Conservation (phyloP, 2,888 invertebrate species). For the Thymelicus lineola region DNA sequence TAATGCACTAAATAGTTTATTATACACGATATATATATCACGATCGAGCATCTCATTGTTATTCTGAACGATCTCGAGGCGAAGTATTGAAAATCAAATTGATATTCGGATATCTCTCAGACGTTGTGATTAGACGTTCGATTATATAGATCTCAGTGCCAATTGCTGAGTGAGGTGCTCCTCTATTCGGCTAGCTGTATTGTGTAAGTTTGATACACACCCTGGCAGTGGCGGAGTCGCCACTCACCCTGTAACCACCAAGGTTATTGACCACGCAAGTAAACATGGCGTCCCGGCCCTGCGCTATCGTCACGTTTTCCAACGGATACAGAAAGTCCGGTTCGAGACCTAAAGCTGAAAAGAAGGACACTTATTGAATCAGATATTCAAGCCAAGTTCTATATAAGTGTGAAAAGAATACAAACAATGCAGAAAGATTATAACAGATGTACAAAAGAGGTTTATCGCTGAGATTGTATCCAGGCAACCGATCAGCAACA, state of each 20-base stretch:
- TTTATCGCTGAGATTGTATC: too few species aligned
- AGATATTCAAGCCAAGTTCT: slow-evolving; percentile 1
- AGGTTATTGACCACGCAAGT: slow-evolving; percentile 94
- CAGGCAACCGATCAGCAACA: too few species aligned
- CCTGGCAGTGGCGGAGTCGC: slow-evolving; percentile 93
- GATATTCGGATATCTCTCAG: slow-evolving; percentile 23
- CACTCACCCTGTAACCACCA: slow-evolving; percentile 96
- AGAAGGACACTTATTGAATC: slow-evolving; percentile 57
- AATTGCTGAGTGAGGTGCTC: slow-evolving; percentile 78
- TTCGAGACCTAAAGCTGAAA: slow-evolving; percentile 90
- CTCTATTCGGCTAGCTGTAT: slow-evolving; percentile 78
- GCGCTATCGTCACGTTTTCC: slow-evolving; percentile 93
- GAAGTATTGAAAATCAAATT: slow-evolving; percentile 36
- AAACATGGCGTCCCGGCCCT: slow-evolving; percentile 93
- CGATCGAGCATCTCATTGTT: slow-evolving; percentile 36
- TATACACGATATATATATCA: slow-evolving; percentile 31
- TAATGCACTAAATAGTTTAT: slow-evolving; percentile 23
- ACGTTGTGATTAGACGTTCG: slow-evolving; percentile 42
- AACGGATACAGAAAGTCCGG: slow-evolving; percentile 92
- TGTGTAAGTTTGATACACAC: slow-evolving; percentile 89
- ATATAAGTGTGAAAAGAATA: not conserved
- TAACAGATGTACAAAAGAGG: too few species aligned
- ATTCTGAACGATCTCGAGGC: slow-evolving; percentile 37
- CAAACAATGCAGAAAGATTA: too few species aligned
- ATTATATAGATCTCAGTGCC: slow-evolving; percentile 77